phyloP scores from a whole-genome alignment of 2,113 vertebrate genomes.

The Syngnathus typhle region DNA sequence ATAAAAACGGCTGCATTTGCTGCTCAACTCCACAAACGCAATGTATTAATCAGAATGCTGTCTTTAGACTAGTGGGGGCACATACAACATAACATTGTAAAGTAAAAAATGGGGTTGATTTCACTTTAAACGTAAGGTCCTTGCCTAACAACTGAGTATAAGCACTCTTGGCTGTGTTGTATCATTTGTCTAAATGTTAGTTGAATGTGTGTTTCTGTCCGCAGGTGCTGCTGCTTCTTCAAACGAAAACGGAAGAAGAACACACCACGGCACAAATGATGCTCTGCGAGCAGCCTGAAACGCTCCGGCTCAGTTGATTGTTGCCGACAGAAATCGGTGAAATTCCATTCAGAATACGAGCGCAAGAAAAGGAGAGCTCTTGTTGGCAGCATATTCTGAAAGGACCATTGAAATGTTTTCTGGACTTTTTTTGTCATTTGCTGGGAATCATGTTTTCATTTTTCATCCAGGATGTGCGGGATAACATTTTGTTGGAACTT shows the following conservation, averaged over 20 bases:
- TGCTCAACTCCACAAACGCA: too few relatives aligned
- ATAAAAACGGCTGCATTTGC: too few relatives aligned
- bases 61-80: too few relatives aligned
- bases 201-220: conserved; percentile 42
- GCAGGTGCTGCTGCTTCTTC: conserved; percentile 99
- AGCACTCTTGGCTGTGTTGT: conserved; percentile 5
- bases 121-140: not conserved
- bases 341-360: conserved; percentile 41
- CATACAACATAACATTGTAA: too few relatives aligned
- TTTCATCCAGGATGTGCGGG: conserved; percentile 17
- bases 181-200: not conserved
- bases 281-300: conserved; percentile 27
- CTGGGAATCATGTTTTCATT: conserved; percentile 32
- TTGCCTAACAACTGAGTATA: not conserved
- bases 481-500: conserved; percentile 33
- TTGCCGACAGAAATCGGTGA: conserved; percentile 45
- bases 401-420: conserved; percentile 19
- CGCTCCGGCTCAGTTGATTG: conserved; percentile 42
- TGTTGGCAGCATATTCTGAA: conserved; percentile 34
- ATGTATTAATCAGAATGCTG: too few relatives aligned
- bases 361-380: conserved; percentile 44
- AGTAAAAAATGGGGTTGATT: too few relatives aligned
- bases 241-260: conserved; percentile 99
- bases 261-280: conserved; percentile 93
- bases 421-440: conserved; percentile 46